Evolutionary conservation across 1,140 invertebrate species (phyloP), one percentile per base, ranked within the genome.

Genomic region (Cyphomyrmex costatus): DNA sequence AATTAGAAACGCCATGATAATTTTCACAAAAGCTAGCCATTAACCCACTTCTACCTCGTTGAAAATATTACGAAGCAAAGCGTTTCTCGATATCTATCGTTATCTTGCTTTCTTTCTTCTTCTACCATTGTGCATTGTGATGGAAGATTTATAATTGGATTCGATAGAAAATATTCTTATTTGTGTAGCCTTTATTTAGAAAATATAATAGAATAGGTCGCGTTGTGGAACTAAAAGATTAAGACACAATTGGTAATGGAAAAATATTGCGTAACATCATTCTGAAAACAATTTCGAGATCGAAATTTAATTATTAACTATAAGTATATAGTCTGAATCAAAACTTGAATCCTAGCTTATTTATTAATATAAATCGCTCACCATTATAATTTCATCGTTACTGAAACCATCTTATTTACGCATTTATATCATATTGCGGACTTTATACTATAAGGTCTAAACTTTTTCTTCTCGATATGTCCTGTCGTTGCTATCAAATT

Each of bases 1-100:
- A 93, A 93, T 93, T 93, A 92, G 92, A 78, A 74, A 61, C 30
- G 80, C 86, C 88, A 91, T 89, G 91, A 90, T 91, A 93, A 93
- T 93, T 92, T 88, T 89, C 89, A 85, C 86, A 86, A 91, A 91
- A 86, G 86, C 78, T 76, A 66, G 80, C 77, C 90, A 92, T 93
- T 93, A 93, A 92, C 92, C 92, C 80, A 91, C 80, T 92, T 92
- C 71, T 46, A 51, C 36, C 27, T 30, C 30, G 19, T 36, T 10
- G 73, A 83, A 77, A 89, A 80, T 68, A 87, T 90, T 87, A 82
- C 83, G 65, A 68, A 85, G 71, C 56, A 60, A 42, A 58, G 33
- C 80, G 49, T 76, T 71, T 78, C 56, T 36, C 36, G 60, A 79
- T 79, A 65, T 77, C 46, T 70, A 58, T 56, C 21, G 12, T 21